Base-by-base conservation (phyloP, 2,797 vertebrate genomes). In the Trichosurus vulpecula region DNA sequence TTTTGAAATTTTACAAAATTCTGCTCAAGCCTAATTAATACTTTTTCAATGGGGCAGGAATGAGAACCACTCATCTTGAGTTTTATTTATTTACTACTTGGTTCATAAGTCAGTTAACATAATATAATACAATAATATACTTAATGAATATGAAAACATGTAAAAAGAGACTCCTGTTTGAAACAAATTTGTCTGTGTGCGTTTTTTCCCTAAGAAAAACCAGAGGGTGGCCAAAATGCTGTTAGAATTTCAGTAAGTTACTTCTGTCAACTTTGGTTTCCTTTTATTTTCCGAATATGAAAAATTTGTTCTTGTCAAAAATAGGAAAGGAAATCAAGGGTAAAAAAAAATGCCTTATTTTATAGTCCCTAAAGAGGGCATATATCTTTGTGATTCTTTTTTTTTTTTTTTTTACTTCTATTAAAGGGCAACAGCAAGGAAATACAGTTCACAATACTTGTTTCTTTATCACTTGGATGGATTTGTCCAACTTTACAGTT, bases 211-310 rank as follows among this genome's bases (percentile, higher is more conserved):
- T 93, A 95, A 93, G 96, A 96, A 90, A n/a, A 96, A 94, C 91
- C 91, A 97, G 57, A 96, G 97, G 55, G 51, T 92, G 41, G 90
- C 92, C 96, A 54, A 53, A 81, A 47, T 14, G 47, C 57, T 94
- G n/a, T n/a, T 93, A 94, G 30, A 54, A 91, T 96, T 97, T 97
- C 91, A 87, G 94, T 66, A 93, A 97, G 93, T 95, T 90, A 54
- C 91, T 93, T 29, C 87, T 98, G 96, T 54, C 55, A 57, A 87
- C 90, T 95, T 95, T 1, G 91, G 91, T 96, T 96, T 96, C 19
- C 93, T 91, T 93, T 41, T 56, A 54, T 56, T 13, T 56, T 47
- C 51, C 47, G 10, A 30, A 16, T 12, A 6, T 2, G 51, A 54
- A 90, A n/a, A 55, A 0, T 0, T 54, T 16, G 0, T 96, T 11